These are phyloP conservation scores for Sinotaia quadrata DNA, from an alignment of 2,888 invertebrate species.

Conservation along the genomic window DNA sequence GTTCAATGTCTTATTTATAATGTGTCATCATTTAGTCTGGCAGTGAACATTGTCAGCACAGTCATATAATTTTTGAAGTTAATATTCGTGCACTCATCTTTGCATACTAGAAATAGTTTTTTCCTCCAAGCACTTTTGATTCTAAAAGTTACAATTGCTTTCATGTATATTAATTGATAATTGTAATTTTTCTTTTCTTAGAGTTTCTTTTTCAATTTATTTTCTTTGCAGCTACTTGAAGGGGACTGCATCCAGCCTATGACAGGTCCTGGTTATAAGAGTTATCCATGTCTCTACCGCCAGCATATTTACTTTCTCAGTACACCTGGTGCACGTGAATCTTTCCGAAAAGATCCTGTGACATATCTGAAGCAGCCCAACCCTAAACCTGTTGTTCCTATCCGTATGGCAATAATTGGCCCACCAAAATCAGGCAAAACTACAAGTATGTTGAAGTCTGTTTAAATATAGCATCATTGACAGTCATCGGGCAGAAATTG, in stretches of 20 bases:
- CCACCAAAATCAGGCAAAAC: constrained; percentile 73
- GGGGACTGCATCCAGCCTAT: constrained; percentile 71
- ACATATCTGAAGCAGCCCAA: constrained; percentile 65
- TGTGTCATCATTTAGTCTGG: too few species aligned
- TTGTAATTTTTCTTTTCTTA: too few species aligned
- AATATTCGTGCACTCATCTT: too few species aligned
- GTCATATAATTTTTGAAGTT: too few species aligned
- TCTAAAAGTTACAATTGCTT: too few species aligned
- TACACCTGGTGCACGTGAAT: constrained; percentile 56
- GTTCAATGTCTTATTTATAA: too few species aligned
- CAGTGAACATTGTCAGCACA: too few species aligned
- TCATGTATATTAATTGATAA: too few species aligned
- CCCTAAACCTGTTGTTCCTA: constrained; percentile 71
- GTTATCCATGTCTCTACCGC: constrained; percentile 69
- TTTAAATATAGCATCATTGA: background rate
- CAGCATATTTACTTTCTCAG: constrained; percentile 70
- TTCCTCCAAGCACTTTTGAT: too few species aligned
- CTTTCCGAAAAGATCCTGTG: constrained; percentile 68
- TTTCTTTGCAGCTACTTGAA: constrained; percentile 57
- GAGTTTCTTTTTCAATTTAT: too few species aligned
- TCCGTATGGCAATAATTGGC: constrained; percentile 70
- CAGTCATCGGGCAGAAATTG: background rate
- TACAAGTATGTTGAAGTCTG: constrained; percentile 59
- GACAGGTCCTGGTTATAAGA: constrained; percentile 62
- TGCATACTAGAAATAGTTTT: too few species aligned